A percentile compares a stretch with the other conserved stretches of the same genome.
These are phyloP conservation scores for Sesia apiformis DNA, from an alignment of 2,888 invertebrate genomes.

Conservation along the genomic window DNA sequence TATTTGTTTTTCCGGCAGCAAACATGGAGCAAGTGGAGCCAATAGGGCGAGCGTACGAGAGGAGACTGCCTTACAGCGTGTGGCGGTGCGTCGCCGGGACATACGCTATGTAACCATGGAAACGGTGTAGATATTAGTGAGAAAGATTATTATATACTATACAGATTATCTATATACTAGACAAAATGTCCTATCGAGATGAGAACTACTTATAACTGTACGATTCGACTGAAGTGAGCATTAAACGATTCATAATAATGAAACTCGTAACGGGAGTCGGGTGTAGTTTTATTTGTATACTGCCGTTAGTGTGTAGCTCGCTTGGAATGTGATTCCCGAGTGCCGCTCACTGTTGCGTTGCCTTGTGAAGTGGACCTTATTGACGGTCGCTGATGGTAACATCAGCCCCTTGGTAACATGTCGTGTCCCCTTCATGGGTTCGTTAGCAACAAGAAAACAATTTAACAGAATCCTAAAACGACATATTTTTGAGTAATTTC, in stretches of 20 bases:
- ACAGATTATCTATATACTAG: slow-evolving; percentile 74
- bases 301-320: slow-evolving; percentile 39
- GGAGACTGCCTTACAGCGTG: slow-evolving; percentile 25
- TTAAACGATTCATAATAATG: slow-evolving; percentile 56
- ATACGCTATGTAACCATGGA: slow-evolving; percentile 55
- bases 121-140: slow-evolving; percentile 74
- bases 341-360: slow-evolving; percentile 44
- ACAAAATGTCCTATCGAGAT: slow-evolving; percentile 68
- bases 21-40: slow-evolving; percentile 70
- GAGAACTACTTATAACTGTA: slow-evolving; percentile 59
- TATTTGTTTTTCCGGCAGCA: slow-evolving; percentile 25
- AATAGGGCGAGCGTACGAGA: slow-evolving; percentile 36
- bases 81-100: slow-evolving; percentile 12
- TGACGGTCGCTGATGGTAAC: slow-evolving; percentile 22
- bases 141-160: slow-evolving; percentile 65
- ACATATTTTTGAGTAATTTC: no score
- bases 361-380: slow-evolving; percentile 36
- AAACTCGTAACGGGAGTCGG: slow-evolving; percentile 51
- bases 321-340: slow-evolving; percentile 66
- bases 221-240: slow-evolving; percentile 63
- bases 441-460: no score
- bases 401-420: no score
- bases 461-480: no score
- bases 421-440: no score
- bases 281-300: slow-evolving; percentile 53